A percentile compares a stretch with the other conserved stretches of the same genome.
Conservation (phyloP, 2,113 vertebrate genomes). For the Trogon surrucura region DNA sequence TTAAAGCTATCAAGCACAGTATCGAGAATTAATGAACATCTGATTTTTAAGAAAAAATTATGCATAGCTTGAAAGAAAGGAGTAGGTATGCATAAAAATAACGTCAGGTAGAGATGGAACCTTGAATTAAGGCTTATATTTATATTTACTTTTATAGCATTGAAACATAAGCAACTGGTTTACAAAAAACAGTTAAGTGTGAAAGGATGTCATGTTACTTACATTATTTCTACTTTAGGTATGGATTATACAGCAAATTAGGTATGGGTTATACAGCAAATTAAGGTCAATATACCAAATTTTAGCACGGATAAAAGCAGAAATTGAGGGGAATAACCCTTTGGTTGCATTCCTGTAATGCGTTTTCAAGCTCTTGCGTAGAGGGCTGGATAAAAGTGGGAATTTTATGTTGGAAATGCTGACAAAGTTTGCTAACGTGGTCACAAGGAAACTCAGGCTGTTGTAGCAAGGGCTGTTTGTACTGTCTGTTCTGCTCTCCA, state of each 20-base stretch:
- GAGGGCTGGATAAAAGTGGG: background rate
- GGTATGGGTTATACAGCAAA: background rate
- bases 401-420: background rate
- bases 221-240: background rate
- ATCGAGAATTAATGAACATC: background rate
- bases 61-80: background rate
- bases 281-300: background rate
- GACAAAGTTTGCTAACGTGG: background rate
- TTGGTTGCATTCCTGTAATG: background rate
- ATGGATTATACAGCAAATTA: background rate
- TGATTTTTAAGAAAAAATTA: background rate
- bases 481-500: background rate
- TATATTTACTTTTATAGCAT: background rate
- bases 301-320: background rate
- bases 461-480: background rate
- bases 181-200: background rate
- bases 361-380: background rate
- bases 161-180: background rate
- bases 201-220: background rate
- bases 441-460: rapidly evolving
- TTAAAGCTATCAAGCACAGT: background rate
- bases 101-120: background rate
- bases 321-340: background rate
- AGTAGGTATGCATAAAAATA: background rate
- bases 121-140: background rate